Conservation (phyloP, 2,113 vertebrate genomes). For the Caranx melampygus region DNA sequence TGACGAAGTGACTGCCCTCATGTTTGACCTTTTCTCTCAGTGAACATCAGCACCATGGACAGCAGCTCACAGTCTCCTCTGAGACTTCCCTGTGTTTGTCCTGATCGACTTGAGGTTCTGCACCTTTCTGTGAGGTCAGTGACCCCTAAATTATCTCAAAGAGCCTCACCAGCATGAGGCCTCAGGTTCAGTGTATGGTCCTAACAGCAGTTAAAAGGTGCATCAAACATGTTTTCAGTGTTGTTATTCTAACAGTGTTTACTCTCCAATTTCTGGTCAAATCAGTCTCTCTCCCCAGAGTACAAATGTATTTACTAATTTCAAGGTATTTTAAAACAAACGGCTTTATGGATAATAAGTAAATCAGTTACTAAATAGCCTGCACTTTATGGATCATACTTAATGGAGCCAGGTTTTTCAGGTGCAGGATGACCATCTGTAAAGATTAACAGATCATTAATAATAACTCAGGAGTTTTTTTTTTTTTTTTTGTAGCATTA, state of each 20-base stretch:
- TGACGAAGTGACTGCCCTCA: not conserved
- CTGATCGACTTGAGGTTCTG: not conserved
- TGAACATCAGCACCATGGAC: constrained; percentile 54
- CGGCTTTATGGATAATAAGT: not conserved
- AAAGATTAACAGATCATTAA: not conserved
- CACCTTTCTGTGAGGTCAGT: not conserved
- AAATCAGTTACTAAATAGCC: not conserved
- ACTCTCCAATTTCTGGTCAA: not conserved
- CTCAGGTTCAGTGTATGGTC: not conserved
- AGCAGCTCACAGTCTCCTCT: constrained; percentile 4
- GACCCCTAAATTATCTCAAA: not conserved
- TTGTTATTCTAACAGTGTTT: not conserved
- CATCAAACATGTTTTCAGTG: not conserved
- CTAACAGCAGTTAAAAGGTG: not conserved
- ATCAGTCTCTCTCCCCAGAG: not conserved
- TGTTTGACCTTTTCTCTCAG: not conserved
- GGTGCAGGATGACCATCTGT: not conserved
- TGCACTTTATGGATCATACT: not conserved
- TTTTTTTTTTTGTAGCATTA: not conserved
- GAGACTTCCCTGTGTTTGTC: not conserved
- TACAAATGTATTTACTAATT: not conserved
- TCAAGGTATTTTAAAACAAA: not conserved
- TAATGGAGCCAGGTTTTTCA: too few relatives aligned
- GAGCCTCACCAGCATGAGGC: not conserved
- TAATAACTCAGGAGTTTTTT: not conserved